Conservation (phyloP, 2,113 vertebrate species). For the Limanda limanda region DNA sequence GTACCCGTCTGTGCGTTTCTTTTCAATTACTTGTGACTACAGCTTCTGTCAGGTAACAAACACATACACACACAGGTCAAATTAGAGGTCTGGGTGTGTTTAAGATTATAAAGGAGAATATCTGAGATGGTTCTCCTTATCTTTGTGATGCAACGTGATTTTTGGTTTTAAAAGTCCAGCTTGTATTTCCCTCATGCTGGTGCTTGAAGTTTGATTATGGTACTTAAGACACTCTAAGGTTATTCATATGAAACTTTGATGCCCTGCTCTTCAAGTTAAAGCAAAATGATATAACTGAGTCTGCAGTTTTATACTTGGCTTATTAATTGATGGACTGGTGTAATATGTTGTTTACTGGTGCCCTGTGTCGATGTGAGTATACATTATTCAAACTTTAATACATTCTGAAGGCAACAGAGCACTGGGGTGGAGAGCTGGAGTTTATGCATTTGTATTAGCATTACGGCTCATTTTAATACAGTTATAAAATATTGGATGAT, state of each 20-base stretch:
- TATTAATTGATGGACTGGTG: background rate
- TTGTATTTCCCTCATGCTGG: no score
- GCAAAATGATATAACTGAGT: background rate
- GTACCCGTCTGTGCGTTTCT: background rate
- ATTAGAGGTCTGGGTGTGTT: no score
- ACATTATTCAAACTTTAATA: constrained; percentile 39
- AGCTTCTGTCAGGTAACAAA: background rate
- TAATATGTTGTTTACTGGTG: background rate
- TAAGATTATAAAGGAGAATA: no score
- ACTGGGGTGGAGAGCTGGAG: background rate
- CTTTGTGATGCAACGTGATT: no score
- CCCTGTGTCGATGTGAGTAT: background rate
- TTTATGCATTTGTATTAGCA: background rate
- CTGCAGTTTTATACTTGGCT: background rate
- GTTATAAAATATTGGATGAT: constrained; percentile 5
- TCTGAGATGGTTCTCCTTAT: no score
- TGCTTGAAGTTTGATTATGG: no score
- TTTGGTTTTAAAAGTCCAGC: no score
- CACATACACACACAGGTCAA: background rate
- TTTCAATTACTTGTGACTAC: background rate
- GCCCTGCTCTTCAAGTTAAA: background rate
- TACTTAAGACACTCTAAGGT: no score
- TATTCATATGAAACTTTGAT: background rate
- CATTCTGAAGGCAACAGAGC: constrained; percentile 1
- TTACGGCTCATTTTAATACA: constrained; percentile 17